phyloP scores from a whole-genome alignment of 2,888 invertebrate species.

The Cotesia congregata region DNA sequence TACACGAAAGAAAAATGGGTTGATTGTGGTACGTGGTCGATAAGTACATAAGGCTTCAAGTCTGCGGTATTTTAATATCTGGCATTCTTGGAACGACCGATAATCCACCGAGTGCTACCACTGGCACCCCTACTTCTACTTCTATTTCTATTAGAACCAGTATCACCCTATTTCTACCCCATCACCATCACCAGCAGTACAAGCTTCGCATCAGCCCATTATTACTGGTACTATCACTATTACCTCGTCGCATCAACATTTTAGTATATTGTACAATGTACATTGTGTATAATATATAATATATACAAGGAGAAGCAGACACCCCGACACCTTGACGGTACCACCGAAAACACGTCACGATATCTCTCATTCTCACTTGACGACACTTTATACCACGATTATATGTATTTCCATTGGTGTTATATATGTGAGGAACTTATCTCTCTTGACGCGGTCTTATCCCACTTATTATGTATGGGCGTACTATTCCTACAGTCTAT shows the following conservation, averaged over 20 bases:
- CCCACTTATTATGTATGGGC: not conserved
- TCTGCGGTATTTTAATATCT: conserved; percentile 70
- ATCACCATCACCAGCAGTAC: not conserved
- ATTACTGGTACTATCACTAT: not conserved
- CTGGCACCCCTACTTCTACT: conserved; percentile 41
- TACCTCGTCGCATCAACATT: not conserved
- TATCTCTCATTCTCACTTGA: not conserved
- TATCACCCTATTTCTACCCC: conserved; percentile 29
- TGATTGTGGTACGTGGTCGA: conserved; percentile 37
- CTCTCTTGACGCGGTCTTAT: not conserved
- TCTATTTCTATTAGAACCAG: conserved; percentile 46
- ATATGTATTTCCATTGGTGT: not conserved
- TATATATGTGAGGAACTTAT: not conserved
- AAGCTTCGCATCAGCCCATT: too few relatives aligned
- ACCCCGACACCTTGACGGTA: not conserved
- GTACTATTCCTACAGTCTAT: not conserved
- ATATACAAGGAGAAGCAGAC: too few relatives aligned
- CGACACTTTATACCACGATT: not conserved
- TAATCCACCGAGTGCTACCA: conserved; percentile 56
- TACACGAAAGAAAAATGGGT: conserved; percentile 40
- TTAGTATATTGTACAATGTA: not conserved
- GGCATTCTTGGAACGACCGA: conserved; percentile 67
- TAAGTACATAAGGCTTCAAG: conserved; percentile 55
- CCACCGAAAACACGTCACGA: not conserved
- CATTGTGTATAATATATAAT: too few relatives aligned